A percentile compares a stretch with the other conserved stretches of the same genome.
These are phyloP conservation scores for Daphoenositta chrysoptera DNA, from an alignment of 2,113 vertebrate species.

Conservation along the genomic window DNA sequence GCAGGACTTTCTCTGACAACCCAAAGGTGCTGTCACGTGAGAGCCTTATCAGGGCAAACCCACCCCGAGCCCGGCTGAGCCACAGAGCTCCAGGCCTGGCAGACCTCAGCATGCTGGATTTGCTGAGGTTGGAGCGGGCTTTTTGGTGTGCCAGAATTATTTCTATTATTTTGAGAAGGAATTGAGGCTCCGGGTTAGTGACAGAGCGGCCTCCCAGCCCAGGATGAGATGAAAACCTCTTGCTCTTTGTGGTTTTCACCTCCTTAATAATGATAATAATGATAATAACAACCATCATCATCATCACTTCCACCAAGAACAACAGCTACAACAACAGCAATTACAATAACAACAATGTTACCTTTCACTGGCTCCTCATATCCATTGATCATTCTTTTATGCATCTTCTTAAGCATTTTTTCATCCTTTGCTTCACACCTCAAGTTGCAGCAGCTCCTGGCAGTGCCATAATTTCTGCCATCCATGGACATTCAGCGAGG, in stretches of 20 bases:
- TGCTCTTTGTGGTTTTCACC: neutral
- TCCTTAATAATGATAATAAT: neutral
- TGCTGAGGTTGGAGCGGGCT: rapidly evolving
- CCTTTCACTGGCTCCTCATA: neutral
- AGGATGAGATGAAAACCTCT: neutral
- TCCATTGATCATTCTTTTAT: neutral
- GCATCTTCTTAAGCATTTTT: neutral
- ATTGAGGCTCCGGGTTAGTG: rapidly evolving
- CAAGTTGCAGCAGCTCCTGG: neutral
- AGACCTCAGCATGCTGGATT: neutral
- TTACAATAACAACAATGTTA: too few relatives aligned
- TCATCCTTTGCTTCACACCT: neutral
- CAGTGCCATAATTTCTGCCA: neutral
- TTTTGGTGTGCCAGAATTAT: neutral
- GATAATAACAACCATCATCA: neutral
- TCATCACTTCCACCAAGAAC: too few relatives aligned
- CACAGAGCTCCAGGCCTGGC: neutral
- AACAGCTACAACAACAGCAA: neutral
- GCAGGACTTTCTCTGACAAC: neutral
- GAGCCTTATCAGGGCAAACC: neutral
- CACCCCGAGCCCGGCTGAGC: neutral
- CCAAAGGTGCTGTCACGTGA: neutral
- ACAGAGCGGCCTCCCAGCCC: neutral
- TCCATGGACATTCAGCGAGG: neutral
- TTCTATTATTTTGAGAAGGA: neutral